These are phyloP conservation scores for Mystacides longicornis DNA, from an alignment of 2,888 invertebrate genomes.

Conservation along the genomic window DNA sequence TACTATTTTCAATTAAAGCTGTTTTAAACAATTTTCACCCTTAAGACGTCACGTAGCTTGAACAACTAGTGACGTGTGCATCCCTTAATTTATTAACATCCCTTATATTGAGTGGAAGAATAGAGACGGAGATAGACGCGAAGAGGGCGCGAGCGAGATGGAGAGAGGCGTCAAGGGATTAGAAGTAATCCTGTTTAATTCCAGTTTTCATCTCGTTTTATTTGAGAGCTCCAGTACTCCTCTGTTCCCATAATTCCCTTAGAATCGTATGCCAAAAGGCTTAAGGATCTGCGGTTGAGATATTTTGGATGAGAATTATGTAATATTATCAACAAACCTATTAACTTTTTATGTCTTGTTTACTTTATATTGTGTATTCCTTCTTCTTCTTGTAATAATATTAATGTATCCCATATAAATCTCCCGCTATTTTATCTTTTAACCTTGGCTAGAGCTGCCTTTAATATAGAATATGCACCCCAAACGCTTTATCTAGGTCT, in stretches of 20 bases:
- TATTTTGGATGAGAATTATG: neutral
- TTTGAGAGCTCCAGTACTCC: constrained; percentile 1
- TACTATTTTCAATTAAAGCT: too few relatives aligned
- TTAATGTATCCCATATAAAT: too few relatives aligned
- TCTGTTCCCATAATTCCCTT: constrained; percentile 4
- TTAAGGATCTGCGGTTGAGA: constrained; percentile 2
- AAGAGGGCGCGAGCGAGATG: too few relatives aligned
- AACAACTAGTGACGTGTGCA: too few relatives aligned
- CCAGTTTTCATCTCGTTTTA: constrained; percentile 7
- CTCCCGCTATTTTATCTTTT: too few relatives aligned
- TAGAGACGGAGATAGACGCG: constrained; percentile 1
- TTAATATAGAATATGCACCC: too few relatives aligned
- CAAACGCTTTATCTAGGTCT: too few relatives aligned
- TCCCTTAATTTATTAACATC: constrained; percentile 9
- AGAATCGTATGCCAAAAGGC: constrained; percentile 7
- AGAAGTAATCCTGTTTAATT: constrained; percentile 6
- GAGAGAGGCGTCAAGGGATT: neutral
- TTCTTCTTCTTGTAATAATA: too few relatives aligned
- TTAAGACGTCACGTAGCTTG: too few relatives aligned
- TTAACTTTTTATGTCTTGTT: neutral
- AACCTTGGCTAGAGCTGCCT: too few relatives aligned
- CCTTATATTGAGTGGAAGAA: constrained; percentile 5
- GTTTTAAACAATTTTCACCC: too few relatives aligned
- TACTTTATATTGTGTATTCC: too few relatives aligned
- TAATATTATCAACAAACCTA: neutral